Evolutionary conservation across 2,113 vertebrate genomes (phyloP).

Genomic region (Aphelocoma coerulescens): DNA sequence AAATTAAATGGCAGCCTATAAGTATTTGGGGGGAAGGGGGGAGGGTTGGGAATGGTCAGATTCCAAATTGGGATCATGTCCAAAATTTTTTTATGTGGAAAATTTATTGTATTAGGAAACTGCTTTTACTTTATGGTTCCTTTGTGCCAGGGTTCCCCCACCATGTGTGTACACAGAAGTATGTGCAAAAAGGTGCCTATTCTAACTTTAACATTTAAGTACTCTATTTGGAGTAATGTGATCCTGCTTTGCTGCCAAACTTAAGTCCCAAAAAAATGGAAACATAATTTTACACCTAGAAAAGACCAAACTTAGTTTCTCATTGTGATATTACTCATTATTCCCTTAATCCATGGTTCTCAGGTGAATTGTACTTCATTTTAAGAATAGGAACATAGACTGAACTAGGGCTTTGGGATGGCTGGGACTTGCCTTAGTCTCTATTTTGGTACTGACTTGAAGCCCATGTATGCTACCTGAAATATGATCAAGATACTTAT

Average conservation of each 20-base stretch:
- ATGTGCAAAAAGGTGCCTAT: background rate
- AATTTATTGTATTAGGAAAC: background rate
- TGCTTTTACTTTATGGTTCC: background rate
- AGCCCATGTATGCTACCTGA: background rate
- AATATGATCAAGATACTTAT: background rate
- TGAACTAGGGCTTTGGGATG: background rate
- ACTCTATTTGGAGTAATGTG: background rate
- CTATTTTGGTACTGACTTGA: background rate
- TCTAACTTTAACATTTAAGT: background rate
- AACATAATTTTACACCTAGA: background rate
- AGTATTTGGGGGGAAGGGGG: background rate
- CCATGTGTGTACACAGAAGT: fast-evolving
- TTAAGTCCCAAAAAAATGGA: background rate
- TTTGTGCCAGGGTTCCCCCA: background rate
- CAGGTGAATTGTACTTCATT: background rate
- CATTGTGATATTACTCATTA: background rate
- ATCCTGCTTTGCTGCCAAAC: background rate
- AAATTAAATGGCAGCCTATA: background rate
- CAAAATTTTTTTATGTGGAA: background rate
- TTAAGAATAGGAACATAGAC: background rate
- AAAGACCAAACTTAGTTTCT: background rate
- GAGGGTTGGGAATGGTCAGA: fast-evolving
- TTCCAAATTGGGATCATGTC: background rate
- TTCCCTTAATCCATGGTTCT: background rate
- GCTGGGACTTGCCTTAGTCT: background rate